These are phyloP conservation scores for Amphipoea lucens DNA, from an alignment of 2,888 invertebrate genomes.

Conservation along the genomic window DNA sequence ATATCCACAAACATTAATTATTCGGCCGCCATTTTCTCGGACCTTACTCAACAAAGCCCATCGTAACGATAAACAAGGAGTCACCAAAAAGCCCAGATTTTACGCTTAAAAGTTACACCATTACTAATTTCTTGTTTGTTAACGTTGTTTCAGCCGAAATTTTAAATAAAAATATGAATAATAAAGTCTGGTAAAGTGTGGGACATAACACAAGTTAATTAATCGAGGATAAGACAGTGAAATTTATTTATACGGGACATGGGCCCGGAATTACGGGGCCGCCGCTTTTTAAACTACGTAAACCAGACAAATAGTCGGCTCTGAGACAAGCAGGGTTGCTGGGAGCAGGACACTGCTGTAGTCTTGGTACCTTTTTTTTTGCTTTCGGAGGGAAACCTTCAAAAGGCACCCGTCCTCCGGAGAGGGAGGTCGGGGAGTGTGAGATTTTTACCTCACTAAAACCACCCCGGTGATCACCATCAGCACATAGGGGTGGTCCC, in stretches of 20 bases:
- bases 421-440: too few relatives aligned
- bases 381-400: too few relatives aligned
- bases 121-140: slow-evolving; percentile 59
- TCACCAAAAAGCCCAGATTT: slow-evolving; percentile 42
- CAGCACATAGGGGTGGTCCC: too few relatives aligned
- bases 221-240: slow-evolving; percentile 73
- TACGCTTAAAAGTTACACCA: slow-evolving; percentile 52
- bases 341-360: neutral
- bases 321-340: slow-evolving; percentile 63
- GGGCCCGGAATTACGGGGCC: slow-evolving; percentile 58
- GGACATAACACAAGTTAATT: slow-evolving; percentile 74
- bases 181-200: slow-evolving; percentile 68
- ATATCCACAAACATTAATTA: slow-evolving; percentile 40
- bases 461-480: too few relatives aligned
- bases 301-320: slow-evolving; percentile 75
- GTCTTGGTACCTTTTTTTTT: too few relatives aligned
- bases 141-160: slow-evolving; percentile 44
- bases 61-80: slow-evolving; percentile 49
- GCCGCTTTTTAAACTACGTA: slow-evolving; percentile 74
- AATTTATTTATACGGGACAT: slow-evolving; percentile 74
- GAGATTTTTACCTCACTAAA: too few relatives aligned
- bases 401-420: too few relatives aligned
- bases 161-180: slow-evolving; percentile 71
- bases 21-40: slow-evolving; percentile 18
- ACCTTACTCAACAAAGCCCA: slow-evolving; percentile 46